Evolutionary conservation across 2,113 vertebrate species (phyloP).

Genomic region (Pachyramphus minor): DNA sequence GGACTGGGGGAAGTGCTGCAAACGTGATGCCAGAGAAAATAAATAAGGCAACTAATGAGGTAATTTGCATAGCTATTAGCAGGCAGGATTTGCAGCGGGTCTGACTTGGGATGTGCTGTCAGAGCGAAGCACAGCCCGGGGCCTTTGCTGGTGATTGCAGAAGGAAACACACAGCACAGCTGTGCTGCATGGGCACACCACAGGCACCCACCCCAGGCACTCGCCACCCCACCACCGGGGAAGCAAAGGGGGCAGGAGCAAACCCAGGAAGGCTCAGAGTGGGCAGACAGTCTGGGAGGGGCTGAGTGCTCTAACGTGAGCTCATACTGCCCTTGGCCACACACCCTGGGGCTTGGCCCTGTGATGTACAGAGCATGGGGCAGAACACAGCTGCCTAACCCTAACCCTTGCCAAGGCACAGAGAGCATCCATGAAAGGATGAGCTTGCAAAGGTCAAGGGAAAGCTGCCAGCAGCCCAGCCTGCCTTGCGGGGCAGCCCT

Average conservation of each 20-base stretch:
- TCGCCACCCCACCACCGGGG: rapidly evolving
- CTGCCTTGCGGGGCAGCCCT: background rate
- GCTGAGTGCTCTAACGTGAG: background rate
- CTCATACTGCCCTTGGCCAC: background rate
- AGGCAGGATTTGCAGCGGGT: slow-evolving; percentile 41
- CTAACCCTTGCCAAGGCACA: background rate
- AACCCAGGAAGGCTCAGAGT: background rate
- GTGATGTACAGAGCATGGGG: rapidly evolving
- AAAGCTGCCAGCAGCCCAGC: background rate
- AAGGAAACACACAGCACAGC: background rate
- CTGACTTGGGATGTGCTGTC: slow-evolving; percentile 44
- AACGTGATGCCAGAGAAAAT: slow-evolving; percentile 47
- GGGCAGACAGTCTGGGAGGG: background rate
- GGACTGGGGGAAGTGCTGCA: background rate
- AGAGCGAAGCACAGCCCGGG: background rate
- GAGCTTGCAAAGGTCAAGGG: background rate
- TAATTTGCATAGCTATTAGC: slow-evolving; percentile 72
- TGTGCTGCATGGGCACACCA: rapidly evolving
- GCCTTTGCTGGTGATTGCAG: background rate
- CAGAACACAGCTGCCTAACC: background rate
- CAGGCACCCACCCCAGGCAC: background rate
- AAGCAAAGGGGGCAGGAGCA: background rate
- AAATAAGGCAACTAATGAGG: slow-evolving; percentile 65
- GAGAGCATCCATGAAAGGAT: background rate
- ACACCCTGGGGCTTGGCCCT: rapidly evolving